Evolutionary conservation across 2,797 vertebrate genomes (phyloP).

Genomic region (Tokudaia muenninki): DNA sequence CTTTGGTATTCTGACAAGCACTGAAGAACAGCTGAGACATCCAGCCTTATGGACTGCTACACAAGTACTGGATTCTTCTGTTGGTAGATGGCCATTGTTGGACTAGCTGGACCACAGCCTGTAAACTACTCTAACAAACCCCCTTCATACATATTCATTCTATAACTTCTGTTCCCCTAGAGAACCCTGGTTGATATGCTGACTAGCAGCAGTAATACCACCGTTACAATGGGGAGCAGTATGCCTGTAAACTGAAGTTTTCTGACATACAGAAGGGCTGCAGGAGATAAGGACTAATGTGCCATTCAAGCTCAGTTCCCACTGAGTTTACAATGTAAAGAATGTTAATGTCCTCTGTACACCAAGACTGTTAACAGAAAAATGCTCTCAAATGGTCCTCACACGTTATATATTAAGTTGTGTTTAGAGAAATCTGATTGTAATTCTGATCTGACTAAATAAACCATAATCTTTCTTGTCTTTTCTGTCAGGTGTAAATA

Average conservation of each 20-base stretch:
- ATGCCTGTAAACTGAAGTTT: background rate
- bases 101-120: background rate
- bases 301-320: constrained; percentile 18
- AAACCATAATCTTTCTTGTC: constrained; percentile 2
- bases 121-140: background rate
- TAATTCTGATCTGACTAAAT: constrained; percentile 53
- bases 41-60: no score
- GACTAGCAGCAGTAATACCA: background rate
- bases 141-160: background rate
- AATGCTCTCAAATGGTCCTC: constrained; percentile 29
- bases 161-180: background rate
- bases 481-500: constrained; percentile 50
- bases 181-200: background rate
- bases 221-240: background rate
- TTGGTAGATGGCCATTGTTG: background rate
- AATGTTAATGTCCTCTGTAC: constrained; percentile 60
- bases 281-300: background rate
- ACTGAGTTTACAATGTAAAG: constrained; percentile 35
- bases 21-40: background rate
- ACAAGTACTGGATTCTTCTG: background rate
- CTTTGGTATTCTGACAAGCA: background rate
- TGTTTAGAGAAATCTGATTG: constrained; percentile 65
- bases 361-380: constrained; percentile 50
- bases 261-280: background rate
- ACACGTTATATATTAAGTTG: background rate